Evolutionary conservation across 2,888 invertebrate species (phyloP).

Genomic region (Lasioglossum leucozonium): DNA sequence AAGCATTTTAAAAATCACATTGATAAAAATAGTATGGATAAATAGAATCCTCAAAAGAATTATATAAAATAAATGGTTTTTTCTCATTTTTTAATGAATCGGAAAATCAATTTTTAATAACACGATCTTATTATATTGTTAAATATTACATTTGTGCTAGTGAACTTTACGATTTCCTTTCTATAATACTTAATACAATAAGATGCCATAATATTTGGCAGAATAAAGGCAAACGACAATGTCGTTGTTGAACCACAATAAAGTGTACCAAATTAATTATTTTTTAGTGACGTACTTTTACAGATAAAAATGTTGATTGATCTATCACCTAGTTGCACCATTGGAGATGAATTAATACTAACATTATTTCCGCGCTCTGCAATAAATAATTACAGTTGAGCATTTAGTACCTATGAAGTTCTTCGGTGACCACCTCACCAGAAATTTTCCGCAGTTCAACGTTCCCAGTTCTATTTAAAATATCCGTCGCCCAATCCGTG

Average conservation of each 20-base stretch:
- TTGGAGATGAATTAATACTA: background rate
- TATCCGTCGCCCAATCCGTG: slow-evolving; percentile 19
- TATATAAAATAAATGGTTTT: no score
- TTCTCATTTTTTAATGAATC: no score
- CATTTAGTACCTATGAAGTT: background rate
- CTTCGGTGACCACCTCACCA: background rate
- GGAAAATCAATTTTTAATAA: no score
- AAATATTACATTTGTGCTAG: no score
- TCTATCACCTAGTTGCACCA: background rate
- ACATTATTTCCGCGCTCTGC: background rate
- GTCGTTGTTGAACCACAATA: background rate
- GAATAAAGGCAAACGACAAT: background rate
- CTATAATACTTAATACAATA: no score
- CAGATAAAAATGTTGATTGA: background rate
- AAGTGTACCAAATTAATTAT: background rate
- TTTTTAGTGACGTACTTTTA: background rate
- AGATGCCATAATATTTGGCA: no score
- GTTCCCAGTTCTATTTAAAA: slow-evolving; percentile 41
- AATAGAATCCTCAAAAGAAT: no score
- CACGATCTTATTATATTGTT: no score
- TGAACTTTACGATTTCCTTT: no score
- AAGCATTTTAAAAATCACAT: background rate
- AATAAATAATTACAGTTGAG: background rate
- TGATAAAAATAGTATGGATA: background rate
- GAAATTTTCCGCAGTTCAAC: slow-evolving; percentile 6